Conservation (phyloP, 2,113 vertebrate species). For the Trichomycterus rosablanca region DNA sequence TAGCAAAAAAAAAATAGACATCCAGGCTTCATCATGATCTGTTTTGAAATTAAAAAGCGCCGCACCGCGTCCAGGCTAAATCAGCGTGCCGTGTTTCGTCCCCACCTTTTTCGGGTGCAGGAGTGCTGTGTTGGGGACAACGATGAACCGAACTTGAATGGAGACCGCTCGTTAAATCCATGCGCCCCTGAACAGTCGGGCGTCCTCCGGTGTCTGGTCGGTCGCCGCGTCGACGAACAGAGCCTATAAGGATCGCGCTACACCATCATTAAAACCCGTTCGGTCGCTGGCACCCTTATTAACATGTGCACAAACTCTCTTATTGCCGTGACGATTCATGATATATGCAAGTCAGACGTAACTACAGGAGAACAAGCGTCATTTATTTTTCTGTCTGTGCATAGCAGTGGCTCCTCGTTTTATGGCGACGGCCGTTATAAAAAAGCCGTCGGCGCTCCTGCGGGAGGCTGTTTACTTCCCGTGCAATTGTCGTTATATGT, state of each 20-base stretch:
- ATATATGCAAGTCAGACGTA: constrained; percentile 19
- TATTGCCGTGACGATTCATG: constrained; percentile 32
- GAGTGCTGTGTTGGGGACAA: constrained; percentile 14
- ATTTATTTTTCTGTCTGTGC: constrained; percentile 56
- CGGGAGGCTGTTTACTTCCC: constrained; percentile 41
- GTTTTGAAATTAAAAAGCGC: constrained; percentile 32
- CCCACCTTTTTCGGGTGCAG: constrained; percentile 11
- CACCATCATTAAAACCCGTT: constrained; percentile 46
- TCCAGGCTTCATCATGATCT: constrained; percentile 35
- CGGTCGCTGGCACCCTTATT: constrained; percentile 38
- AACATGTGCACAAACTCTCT: constrained; percentile 36
- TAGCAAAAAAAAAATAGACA: constrained; percentile 35
- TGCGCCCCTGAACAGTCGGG: constrained; percentile 15
- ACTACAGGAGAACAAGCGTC: constrained; percentile 46
- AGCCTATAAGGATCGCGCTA: constrained; percentile 9
- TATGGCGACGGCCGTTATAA: constrained; percentile 41
- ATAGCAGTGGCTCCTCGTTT: constrained; percentile 54
- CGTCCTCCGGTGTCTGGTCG: constrained; percentile 19
- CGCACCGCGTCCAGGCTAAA: neutral
- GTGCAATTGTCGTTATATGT: constrained; percentile 56
- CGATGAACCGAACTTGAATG: constrained; percentile 14
- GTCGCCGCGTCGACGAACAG: constrained; percentile 15
- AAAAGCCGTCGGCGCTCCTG: constrained; percentile 50
- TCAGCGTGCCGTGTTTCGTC: constrained; percentile 11
- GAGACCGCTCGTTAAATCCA: constrained; percentile 39